Evolutionary conservation across 2,797 vertebrate species (phyloP), one percentile per base, ranked within the genome.

Genomic region (Lutjanus argentimaculatus): DNA sequence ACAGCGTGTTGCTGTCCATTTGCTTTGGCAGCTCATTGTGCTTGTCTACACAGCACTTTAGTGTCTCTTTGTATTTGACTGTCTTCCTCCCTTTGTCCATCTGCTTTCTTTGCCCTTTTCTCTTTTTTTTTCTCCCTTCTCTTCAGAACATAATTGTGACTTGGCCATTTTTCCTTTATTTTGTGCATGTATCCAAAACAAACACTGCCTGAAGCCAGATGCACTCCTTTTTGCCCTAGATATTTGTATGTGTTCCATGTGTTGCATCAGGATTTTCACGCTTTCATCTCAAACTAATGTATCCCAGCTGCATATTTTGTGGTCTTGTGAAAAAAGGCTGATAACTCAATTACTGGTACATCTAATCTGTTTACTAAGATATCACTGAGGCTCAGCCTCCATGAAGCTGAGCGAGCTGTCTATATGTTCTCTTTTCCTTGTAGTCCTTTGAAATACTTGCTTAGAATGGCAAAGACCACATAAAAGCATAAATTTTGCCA

Each of bases 1-100:
- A 68, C 36, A 17, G 6, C 81, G 87, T 89, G 85, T 91, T 94
- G 87, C 85, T 91, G 85, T 83, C 43, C 58, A 79, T 84, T 77
- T 87, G 75, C 66, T 85, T 75, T 77, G 70, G 52, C 72, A 79
- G 65, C 74, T 85, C 22, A 63, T 72, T 42, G 1, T 64, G n/a
- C 67, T 22, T 76, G 77, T 72, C 72, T n/a, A 45, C 81, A 67
- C 58, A 75, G 30, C 62, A 49, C 71, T 46, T 43, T 48, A 69
- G 17, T 22, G 30, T 67, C 53, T 82, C 74, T 79, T 57, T 84
- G 25, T 80, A 10, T 83, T 72, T 71, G n/a, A 67, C 36, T 21
- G 10, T 83, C 82, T 86, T 66, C 73, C 25, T 59, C 40, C 13
- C 15, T 77, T 72, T 78, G 43, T 82, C 51, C 48, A 7, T 72